A percentile compares a stretch with the other conserved stretches of the same genome.
Conservation (phyloP, 2,888 invertebrate genomes). For the Cotesia congregata region DNA sequence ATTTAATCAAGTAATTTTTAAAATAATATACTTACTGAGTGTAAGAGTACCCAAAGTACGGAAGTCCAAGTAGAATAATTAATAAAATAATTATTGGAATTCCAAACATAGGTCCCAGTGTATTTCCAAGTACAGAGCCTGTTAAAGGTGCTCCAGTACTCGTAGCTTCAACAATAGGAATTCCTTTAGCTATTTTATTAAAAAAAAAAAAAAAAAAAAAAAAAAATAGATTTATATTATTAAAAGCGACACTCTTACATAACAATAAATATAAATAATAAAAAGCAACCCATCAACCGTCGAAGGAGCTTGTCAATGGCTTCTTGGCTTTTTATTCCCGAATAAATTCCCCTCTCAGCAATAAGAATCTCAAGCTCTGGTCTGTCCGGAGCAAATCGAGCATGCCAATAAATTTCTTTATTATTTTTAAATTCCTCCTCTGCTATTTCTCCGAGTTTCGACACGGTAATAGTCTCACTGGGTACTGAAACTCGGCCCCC, state of each 20-base stretch:
- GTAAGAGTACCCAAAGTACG: slow-evolving; percentile 59
- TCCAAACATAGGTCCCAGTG: slow-evolving; percentile 57
- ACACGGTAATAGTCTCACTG: slow-evolving; percentile 47
- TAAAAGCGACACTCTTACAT: not conserved
- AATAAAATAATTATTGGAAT: slow-evolving; percentile 54
- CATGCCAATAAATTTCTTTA: slow-evolving; percentile 58
- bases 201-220: slow-evolving; percentile 1
- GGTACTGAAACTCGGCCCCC: slow-evolving; percentile 59
- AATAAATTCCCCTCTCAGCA: slow-evolving; percentile 57
- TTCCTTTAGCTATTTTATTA: slow-evolving; percentile 37
- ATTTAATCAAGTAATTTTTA: not conserved
- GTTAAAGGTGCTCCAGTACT: slow-evolving; percentile 56
- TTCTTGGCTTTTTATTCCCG: slow-evolving; percentile 53
- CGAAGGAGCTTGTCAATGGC: slow-evolving; percentile 52
- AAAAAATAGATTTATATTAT: not conserved
- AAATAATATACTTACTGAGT: slow-evolving; percentile 57
- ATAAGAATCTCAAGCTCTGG: slow-evolving; percentile 58
- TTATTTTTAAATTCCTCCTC: slow-evolving; percentile 50
- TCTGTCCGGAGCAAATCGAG: slow-evolving; percentile 55
- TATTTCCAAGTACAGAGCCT: slow-evolving; percentile 48
- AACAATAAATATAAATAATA: slow-evolving; percentile 13
- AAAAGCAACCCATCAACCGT: slow-evolving; percentile 29
- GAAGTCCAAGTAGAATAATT: slow-evolving; percentile 52
- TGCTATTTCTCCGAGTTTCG: slow-evolving; percentile 50
- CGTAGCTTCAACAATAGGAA: not conserved